These are phyloP conservation scores for Urocitellus parryii DNA, from an alignment of 2,113 vertebrate genomes.

Conservation along the genomic window DNA sequence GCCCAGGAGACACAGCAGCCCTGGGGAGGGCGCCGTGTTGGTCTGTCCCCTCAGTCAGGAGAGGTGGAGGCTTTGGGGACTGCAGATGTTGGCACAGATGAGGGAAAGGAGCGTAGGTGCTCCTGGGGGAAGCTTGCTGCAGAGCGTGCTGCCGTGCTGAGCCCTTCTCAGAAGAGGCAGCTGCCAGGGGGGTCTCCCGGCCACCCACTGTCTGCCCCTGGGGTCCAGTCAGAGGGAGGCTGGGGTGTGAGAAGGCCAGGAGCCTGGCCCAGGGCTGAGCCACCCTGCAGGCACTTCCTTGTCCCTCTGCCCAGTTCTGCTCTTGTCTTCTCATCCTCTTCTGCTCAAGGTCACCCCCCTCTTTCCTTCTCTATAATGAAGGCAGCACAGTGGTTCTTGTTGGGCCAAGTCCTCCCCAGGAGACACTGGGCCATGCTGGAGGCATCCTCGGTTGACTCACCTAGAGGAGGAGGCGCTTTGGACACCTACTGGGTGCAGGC, in stretches of 20 bases:
- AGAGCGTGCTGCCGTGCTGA: accelerated
- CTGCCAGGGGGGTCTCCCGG: too few species aligned
- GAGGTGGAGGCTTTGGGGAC: not conserved
- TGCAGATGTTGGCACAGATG: not conserved
- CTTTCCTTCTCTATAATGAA: not conserved
- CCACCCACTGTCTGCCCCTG: not conserved
- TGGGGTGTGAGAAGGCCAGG: accelerated
- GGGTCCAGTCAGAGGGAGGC: not conserved
- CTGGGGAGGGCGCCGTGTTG: accelerated
- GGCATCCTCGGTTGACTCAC: not conserved
- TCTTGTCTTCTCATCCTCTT: not conserved
- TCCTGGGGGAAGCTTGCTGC: not conserved
- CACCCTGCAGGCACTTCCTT: accelerated
- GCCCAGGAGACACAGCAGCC: not conserved
- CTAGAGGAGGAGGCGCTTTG: not conserved
- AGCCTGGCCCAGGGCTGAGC: accelerated
- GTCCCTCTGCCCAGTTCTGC: not conserved
- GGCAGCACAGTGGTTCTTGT: not conserved
- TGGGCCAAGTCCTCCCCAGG: not conserved
- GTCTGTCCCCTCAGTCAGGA: not conserved
- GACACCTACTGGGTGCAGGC: accelerated
- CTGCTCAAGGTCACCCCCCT: not conserved
- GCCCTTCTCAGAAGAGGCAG: not conserved
- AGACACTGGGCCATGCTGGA: not conserved
- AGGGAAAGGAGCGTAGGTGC: not conserved